phyloP scores from a whole-genome alignment of 1,140 invertebrate genomes.

The Tetramorium parvispinum region DNA sequence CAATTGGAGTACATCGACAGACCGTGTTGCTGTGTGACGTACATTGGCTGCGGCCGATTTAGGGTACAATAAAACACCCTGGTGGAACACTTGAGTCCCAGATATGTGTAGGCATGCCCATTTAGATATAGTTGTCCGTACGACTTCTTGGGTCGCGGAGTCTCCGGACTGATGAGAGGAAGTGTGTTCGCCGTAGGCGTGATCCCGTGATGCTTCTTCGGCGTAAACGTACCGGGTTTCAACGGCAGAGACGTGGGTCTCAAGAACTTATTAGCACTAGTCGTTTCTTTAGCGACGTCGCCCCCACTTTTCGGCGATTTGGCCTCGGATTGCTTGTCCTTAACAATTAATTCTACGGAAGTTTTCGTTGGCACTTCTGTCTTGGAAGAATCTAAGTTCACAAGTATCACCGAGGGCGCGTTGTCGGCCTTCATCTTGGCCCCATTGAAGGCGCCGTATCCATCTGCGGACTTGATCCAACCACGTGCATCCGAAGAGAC shows the following conservation, averaged over 20 bases:
- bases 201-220: conserved; percentile 92
- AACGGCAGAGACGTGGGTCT: conserved; percentile 92
- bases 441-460: conserved; percentile 52
- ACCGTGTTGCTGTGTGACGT: conserved; percentile 95
- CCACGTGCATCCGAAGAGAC: conserved; percentile 39
- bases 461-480: conserved; percentile 44
- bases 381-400: conserved; percentile 73
- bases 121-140: conserved; percentile 95
- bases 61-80: conserved; percentile 96
- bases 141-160: conserved; percentile 94
- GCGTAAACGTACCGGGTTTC: conserved; percentile 92
- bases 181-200: conserved; percentile 92
- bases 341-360: conserved; percentile 67
- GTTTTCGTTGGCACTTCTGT: conserved; percentile 72
- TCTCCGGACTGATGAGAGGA: conserved; percentile 94
- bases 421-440: conserved; percentile 57
- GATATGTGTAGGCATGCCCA: conserved; percentile 96
- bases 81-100: conserved; percentile 96
- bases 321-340: conserved; percentile 63
- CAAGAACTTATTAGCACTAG: conserved; percentile 88
- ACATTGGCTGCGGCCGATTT: conserved; percentile 97
- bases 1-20: conserved; percentile 99
- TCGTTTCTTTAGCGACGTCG: conserved; percentile 66
- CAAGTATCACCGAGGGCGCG: conserved; percentile 66
- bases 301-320: conserved; percentile 67